Evolutionary conservation across 2,797 vertebrate genomes (phyloP).

Genomic region (Halcyon badia): DNA sequence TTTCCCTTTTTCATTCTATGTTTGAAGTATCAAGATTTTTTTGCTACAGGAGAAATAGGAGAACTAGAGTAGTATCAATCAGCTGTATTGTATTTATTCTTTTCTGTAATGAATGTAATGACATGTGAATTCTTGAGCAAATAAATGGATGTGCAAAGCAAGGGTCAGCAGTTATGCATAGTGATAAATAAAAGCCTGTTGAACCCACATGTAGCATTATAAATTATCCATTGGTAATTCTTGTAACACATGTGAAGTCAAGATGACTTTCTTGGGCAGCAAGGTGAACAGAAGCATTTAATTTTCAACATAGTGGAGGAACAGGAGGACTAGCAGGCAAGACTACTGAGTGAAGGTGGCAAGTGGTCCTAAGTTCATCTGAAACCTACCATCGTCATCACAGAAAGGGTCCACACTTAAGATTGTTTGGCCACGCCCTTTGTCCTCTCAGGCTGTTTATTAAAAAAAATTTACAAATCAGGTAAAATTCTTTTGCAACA

Average conservation of each 20-base stretch:
- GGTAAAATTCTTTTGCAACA: conserved; percentile 50
- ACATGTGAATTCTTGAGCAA: background rate
- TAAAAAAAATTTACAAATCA: background rate
- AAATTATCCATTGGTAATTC: background rate
- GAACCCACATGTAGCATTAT: background rate
- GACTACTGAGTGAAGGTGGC: background rate
- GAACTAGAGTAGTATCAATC: background rate
- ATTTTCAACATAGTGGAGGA: background rate
- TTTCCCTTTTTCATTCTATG: background rate
- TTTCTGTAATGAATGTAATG: background rate
- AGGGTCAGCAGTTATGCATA: background rate
- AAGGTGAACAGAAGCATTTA: background rate
- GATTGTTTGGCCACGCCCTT: background rate
- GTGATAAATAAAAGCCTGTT: background rate
- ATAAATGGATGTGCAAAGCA: background rate
- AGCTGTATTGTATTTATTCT: background rate
- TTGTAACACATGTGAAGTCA: background rate
- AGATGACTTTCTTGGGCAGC: background rate
- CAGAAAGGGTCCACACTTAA: background rate
- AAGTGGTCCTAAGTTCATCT: background rate
- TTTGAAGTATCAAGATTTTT: background rate
- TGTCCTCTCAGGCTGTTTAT: background rate
- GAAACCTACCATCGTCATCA: background rate
- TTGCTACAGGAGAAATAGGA: background rate
- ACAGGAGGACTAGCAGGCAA: background rate